Evolutionary conservation across 2,797 vertebrate genomes (phyloP), one percentile per base, ranked within the genome.

Genomic region (Sebastes trivittatus): DNA sequence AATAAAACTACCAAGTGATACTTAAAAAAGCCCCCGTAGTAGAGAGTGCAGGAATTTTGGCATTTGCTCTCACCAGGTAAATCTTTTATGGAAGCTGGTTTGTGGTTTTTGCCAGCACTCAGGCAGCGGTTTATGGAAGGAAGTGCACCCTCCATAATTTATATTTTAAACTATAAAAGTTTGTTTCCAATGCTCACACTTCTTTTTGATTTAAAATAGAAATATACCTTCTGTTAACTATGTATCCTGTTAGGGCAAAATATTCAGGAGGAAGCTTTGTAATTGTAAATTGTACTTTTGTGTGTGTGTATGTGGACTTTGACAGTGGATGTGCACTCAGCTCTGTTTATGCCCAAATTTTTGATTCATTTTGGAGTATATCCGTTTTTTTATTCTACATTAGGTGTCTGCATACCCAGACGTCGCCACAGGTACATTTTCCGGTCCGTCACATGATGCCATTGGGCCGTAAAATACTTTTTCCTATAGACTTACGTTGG

Each of bases 71-170:
- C 66, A 66, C 49, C 64, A 65, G 78, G 78, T 83, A 72, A 83
- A 83, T 83, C 61, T 80, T 82, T 84, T 34, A 86, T 74, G 67
- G 81, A 73, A 82, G 70, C 29, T 6, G 29, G 64, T 72, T 82
- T 70, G 52, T 75, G 76, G 30, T 66, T 80, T 82, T 73, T 49
- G 66, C 58, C 58, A 72, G 78, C 78, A 78, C 73, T 84, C 74
- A 80, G 42, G 72, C 61, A 46, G 22, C 54, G 18, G 61, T 80
- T 82, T 84, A 75, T 82, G 25, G 55, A 79, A 68, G 75, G 80
- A 90, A 85, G 79, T 64, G 49, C 60, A 78, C 60, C 70, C 49
- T 87, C 32, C 38, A 70, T 80, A 75, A 89, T 89, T 84, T 38
- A 84, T 80, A 63, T 32, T 42, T 60, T 67, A 6, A 75, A 72